Percentiles rank a stretch among this genome's conserved stretches.
phyloP scores from a whole-genome alignment of 2,113 vertebrate genomes.

The Gulo gulo region DNA sequence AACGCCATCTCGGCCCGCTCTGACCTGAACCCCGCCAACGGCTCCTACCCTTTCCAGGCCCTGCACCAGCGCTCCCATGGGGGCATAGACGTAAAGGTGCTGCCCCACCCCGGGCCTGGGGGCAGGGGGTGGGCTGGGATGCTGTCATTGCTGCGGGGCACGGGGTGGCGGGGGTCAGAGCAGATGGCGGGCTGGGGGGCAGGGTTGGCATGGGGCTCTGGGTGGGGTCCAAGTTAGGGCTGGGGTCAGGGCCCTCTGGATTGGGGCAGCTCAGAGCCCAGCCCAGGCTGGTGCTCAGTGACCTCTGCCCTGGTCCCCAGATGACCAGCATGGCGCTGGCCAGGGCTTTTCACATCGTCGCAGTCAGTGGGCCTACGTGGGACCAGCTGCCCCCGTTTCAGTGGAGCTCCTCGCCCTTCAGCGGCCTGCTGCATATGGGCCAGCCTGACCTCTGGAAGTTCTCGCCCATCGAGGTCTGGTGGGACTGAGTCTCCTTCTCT shows the following conservation, averaged over 20 bases:
- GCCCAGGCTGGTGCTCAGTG: neutral
- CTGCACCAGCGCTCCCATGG: constrained; percentile 92
- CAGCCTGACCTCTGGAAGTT: constrained; percentile 95
- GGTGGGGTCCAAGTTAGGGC: neutral
- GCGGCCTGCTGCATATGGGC: constrained; percentile 89
- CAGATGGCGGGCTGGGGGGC: neutral
- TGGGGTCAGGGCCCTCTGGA: neutral
- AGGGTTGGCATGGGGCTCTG: too few relatives aligned
- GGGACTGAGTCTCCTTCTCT: constrained; percentile 81
- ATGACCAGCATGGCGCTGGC: constrained; percentile 89
- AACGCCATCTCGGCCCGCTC: constrained; percentile 94
- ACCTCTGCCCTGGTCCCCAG: constrained; percentile 72
- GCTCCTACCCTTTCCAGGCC: constrained; percentile 94
- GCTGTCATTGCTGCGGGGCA: neutral
- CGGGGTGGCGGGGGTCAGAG: neutral
- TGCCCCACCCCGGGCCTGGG: fast-evolving
- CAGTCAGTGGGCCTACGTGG: constrained; percentile 91
- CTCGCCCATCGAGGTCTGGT: constrained; percentile 85
- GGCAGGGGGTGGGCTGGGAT: neutral
- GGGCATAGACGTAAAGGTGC: constrained; percentile 95
- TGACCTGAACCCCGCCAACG: constrained; percentile 92
- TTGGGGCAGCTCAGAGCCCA: neutral
- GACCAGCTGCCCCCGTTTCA: constrained; percentile 92
- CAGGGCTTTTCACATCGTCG: constrained; percentile 84
- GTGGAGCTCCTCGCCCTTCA: constrained; percentile 93